Evolutionary conservation across 2,888 invertebrate genomes (phyloP).

Genomic region (Troides helena): DNA sequence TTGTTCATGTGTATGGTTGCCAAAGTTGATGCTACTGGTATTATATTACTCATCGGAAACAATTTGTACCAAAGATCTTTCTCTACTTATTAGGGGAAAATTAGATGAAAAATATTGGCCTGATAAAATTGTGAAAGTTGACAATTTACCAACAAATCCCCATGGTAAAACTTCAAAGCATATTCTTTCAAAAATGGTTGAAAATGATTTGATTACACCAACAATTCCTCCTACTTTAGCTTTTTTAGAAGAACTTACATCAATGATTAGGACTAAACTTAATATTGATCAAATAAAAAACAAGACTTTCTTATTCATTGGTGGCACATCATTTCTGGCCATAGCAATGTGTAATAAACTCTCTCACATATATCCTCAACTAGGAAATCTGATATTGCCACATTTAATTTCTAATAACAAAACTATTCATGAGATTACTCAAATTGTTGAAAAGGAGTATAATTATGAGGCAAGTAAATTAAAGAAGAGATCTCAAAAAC

Average conservation of each 20-base stretch:
- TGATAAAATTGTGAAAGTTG: slow-evolving; percentile 82
- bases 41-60: slow-evolving; percentile 73
- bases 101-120: slow-evolving; percentile 80
- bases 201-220: slow-evolving; percentile 36
- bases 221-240: slow-evolving; percentile 35
- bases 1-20: slow-evolving; percentile 79
- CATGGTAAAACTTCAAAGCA: slow-evolving; percentile 86
- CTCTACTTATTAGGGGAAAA: slow-evolving; percentile 64
- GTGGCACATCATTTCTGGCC: slow-evolving; percentile 87
- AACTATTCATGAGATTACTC: slow-evolving; percentile 59
- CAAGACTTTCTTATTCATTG: slow-evolving; percentile 80
- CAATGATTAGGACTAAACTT: slow-evolving; percentile 43
- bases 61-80: slow-evolving; percentile 55
- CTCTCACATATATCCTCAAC: slow-evolving; percentile 59
- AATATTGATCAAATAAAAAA: slow-evolving; percentile 59
- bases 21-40: slow-evolving; percentile 67
- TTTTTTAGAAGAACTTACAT: slow-evolving; percentile 55
- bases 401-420: slow-evolving; percentile 73
- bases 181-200: slow-evolving; percentile 64
- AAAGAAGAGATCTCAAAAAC: slow-evolving; percentile 49
- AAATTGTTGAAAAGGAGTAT: slow-evolving; percentile 52
- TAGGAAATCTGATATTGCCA: slow-evolving; percentile 76
- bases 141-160: slow-evolving; percentile 80
- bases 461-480: slow-evolving; percentile 39
- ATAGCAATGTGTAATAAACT: slow-evolving; percentile 82